A percentile compares a stretch with the other conserved stretches of the same genome.
phyloP scores from a whole-genome alignment of 2,797 vertebrate genomes.

The Thripadectes ignobilis region DNA sequence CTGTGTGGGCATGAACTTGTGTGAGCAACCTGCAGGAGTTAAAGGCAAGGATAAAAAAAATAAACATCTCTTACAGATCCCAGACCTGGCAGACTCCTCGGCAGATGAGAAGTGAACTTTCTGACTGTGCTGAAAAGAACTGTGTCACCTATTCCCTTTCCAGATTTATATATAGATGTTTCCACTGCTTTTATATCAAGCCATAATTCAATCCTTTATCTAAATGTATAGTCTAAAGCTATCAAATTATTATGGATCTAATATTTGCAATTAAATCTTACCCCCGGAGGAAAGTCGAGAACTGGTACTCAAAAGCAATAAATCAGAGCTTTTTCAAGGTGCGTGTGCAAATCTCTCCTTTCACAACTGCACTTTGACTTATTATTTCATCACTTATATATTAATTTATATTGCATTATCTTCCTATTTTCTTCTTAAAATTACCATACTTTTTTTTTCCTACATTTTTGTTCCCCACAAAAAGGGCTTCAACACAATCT shows the following conservation, averaged over 20 bases:
- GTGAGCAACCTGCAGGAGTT: background rate
- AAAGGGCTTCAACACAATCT: background rate
- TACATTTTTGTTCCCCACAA: background rate
- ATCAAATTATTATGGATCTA: background rate
- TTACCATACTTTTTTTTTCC: background rate
- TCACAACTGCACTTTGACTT: background rate
- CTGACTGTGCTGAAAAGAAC: background rate
- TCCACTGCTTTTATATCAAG: background rate
- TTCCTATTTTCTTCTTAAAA: background rate
- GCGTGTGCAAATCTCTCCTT: background rate
- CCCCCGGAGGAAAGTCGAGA: background rate
- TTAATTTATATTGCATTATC: background rate
- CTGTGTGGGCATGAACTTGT: accelerated
- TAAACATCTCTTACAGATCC: background rate
- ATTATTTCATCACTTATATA: background rate
- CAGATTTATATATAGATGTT: background rate
- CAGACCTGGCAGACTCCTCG: background rate
- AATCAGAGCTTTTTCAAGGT: background rate
- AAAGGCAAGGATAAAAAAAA: background rate
- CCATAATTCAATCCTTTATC: background rate
- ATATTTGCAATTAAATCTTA: background rate
- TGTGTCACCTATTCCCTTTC: background rate
- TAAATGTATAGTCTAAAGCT: background rate
- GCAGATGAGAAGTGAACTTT: background rate
- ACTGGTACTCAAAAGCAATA: background rate